Base-by-base conservation (phyloP, 92 coral and sea anemone genomes). In the Parazoanthus atlanticus region DNA sequence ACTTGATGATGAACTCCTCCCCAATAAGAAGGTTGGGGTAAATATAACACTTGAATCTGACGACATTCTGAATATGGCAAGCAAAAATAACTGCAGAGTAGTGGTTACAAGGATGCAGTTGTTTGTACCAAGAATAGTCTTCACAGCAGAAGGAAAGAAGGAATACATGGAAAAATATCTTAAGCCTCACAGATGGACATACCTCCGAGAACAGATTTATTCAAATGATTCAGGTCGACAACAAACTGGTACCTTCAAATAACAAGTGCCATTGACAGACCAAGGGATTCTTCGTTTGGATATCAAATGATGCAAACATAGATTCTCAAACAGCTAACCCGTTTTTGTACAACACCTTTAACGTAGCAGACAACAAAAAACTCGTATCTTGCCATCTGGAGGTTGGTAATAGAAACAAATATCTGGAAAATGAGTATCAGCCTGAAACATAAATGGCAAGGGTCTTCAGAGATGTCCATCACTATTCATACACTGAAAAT, bases 281-380 rank as follows among this genome's bases (percentile, higher is more conserved):
- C 90, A 54, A 7, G 90, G 1, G 86, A 61, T 32, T 88, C 5
- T 88, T 88, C 76, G 67, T 88, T 17, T 88, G 90, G 86, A 66
- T 79, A 46, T 61, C 76, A 21, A 79, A 88, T 19, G 84, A 78
- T 61, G 87, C 90, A 15, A 88, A 78, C 28, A 76, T 7, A 66
- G 84, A 79, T 34, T 0, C 41, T 40, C 86, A 88, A 58, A 69
- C 40, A 78, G 85, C 82, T 2, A 87, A 87, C 56, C 90, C 90
- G 13, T 87, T 87, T 61, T 13, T 87, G 5, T 56, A 64, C 61
- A 79, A 87, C 30, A 87, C 90, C 5, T 87, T 76, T 76, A 0
- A 38, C 12, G 74, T 88, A 40, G 85, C 90, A 7, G 43, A 79
- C 26, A 25, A 34, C 43, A 11, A 21, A 66, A 25, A 61, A 6